Percentiles rank a stretch among this genome's conserved stretches.
These are phyloP conservation scores for Dinocampus coccinellae DNA, from an alignment of 2,888 invertebrate genomes.

Conservation along the genomic window DNA sequence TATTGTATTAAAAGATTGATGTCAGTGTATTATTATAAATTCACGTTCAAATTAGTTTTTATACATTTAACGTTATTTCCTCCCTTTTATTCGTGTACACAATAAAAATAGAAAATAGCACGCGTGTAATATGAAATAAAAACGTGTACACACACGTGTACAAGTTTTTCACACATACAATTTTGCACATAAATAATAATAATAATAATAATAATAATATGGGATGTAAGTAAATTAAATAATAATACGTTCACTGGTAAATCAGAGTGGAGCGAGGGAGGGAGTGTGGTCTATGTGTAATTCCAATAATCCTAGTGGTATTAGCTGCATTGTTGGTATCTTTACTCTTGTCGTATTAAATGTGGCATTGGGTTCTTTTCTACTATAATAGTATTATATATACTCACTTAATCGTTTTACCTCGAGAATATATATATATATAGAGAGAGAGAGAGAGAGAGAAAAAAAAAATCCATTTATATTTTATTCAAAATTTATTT, in stretches of 20 bases:
- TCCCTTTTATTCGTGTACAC: too few relatives aligned
- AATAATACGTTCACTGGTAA: conserved; percentile 42
- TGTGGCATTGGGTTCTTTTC: not conserved
- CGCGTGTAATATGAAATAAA: conserved; percentile 8
- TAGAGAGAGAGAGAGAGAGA: too few relatives aligned
- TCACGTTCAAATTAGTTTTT: conserved; percentile 47
- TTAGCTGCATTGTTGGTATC: conserved; percentile 45
- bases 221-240: conserved; percentile 47
- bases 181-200: too few relatives aligned
- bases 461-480: not conserved
- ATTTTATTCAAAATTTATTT: not conserved
- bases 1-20: conserved; percentile 42
- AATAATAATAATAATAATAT: too few relatives aligned
- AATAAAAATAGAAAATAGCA: conserved; percentile 34
- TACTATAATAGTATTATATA: not conserved
- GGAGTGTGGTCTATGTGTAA: conserved; percentile 38
- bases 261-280: too few relatives aligned
- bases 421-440: too few relatives aligned
- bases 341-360: conserved; percentile 32
- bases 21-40: conserved; percentile 38
- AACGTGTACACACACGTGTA: too few relatives aligned
- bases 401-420: not conserved
- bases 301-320: conserved; percentile 47
- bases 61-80: too few relatives aligned
- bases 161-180: too few relatives aligned